Evolutionary conservation across 2,113 vertebrate genomes (phyloP).

Genomic region (Gadus macrocephalus): DNA sequence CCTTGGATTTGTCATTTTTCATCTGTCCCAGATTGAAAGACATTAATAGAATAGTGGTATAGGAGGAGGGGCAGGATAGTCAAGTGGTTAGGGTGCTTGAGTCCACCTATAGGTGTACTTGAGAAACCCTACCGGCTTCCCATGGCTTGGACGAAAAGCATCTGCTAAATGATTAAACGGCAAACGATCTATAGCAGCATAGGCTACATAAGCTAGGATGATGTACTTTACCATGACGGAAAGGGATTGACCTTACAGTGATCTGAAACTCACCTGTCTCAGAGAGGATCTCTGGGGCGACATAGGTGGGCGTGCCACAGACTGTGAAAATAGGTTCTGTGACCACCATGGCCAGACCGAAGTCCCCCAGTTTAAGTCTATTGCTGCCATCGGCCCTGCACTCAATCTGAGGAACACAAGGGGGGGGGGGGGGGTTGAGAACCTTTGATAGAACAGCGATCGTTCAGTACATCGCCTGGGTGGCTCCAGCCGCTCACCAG

Average conservation of each 20-base stretch:
- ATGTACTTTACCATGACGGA: too few relatives aligned
- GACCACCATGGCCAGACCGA: constrained; percentile 92
- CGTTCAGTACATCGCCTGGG: neutral
- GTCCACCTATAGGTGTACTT: too few relatives aligned
- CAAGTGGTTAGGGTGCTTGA: too few relatives aligned
- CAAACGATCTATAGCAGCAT: too few relatives aligned
- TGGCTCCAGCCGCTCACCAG: constrained; percentile 74
- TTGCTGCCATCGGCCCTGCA: constrained; percentile 76
- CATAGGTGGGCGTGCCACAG: constrained; percentile 95
- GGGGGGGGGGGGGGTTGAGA: neutral
- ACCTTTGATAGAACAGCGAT: neutral
- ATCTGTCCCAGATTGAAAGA: too few relatives aligned
- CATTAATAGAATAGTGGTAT: neutral
- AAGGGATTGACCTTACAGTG: too few relatives aligned
- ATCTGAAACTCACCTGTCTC: constrained; percentile 80
- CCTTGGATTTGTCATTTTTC: too few relatives aligned
- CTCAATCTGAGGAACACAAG: constrained; percentile 76
- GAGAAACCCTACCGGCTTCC: too few relatives aligned
- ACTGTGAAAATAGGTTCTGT: constrained; percentile 95
- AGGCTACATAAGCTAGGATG: too few relatives aligned
- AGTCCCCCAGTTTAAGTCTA: constrained; percentile 91
- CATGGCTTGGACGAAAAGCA: too few relatives aligned
- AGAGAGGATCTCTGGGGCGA: constrained; percentile 93
- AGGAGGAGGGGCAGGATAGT: neutral
- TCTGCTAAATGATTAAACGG: too few relatives aligned